These are phyloP conservation scores for Calliopsis andreniformis DNA, from an alignment of 1,140 invertebrate species.

Conservation along the genomic window DNA sequence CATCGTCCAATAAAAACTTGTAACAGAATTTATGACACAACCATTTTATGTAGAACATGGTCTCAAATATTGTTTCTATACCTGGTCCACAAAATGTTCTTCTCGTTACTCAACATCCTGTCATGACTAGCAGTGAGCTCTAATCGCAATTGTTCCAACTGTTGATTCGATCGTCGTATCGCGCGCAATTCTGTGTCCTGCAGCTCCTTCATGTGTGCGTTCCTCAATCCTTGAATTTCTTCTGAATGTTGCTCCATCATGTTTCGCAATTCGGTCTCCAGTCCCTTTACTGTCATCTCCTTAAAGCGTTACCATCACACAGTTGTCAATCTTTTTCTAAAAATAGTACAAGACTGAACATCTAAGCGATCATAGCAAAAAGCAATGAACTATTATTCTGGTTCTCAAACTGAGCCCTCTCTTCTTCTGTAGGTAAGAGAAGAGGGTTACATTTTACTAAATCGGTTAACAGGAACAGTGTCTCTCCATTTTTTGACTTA, in stretches of 20 bases:
- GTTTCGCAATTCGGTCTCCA: slow-evolving; percentile 87
- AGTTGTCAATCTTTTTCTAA: too few relatives aligned
- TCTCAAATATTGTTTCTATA: slow-evolving; percentile 12
- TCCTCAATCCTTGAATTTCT: slow-evolving; percentile 81
- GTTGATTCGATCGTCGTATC: slow-evolving; percentile 81
- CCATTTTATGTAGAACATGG: background rate
- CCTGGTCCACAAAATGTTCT: slow-evolving; percentile 80
- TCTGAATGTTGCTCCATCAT: slow-evolving; percentile 85
- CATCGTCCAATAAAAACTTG: too few relatives aligned
- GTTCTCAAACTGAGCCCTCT: too few relatives aligned
- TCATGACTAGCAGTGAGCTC: slow-evolving; percentile 80
- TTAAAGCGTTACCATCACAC: slow-evolving; percentile 64
- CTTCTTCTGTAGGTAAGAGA: too few relatives aligned
- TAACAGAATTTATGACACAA: too few relatives aligned
- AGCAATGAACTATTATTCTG: too few relatives aligned
- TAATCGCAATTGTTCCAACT: slow-evolving; percentile 80
- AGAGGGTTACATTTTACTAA: too few relatives aligned
- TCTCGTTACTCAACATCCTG: slow-evolving; percentile 78
- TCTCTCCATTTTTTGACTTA: too few relatives aligned
- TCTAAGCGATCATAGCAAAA: too few relatives aligned
- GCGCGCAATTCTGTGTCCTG: slow-evolving; percentile 83
- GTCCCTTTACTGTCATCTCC: slow-evolving; percentile 87
- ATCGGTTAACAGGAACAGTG: too few relatives aligned
- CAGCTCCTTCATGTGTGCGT: slow-evolving; percentile 82
- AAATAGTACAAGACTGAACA: too few relatives aligned